These are phyloP conservation scores for Craterocephalus amniculus DNA, from an alignment of 2,797 vertebrate species.

Conservation along the genomic window DNA sequence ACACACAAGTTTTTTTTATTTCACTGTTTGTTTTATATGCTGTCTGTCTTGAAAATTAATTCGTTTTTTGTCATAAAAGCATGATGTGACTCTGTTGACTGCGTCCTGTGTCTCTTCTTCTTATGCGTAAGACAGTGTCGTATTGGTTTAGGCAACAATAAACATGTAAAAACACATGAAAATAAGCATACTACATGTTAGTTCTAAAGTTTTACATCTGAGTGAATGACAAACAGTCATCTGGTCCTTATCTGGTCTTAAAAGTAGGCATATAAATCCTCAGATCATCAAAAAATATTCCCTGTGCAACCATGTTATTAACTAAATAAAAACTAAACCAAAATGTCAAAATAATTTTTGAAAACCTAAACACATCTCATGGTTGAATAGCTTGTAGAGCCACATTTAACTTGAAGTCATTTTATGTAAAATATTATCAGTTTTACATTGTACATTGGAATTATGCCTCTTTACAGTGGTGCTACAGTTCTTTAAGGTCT, in stretches of 20 bases:
- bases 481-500: too few species aligned
- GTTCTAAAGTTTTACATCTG: background rate
- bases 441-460: too few species aligned
- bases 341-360: too few species aligned
- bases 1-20: conserved; percentile 72
- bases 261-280: background rate
- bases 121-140: background rate
- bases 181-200: background rate
- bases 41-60: conserved; percentile 82
- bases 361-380: too few species aligned
- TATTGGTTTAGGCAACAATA: background rate
- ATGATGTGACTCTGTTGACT: conserved; percentile 79
- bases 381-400: too few species aligned
- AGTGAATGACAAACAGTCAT: background rate
- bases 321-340: too few species aligned
- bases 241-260: background rate
- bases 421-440: too few species aligned
- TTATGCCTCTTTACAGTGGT: too few species aligned
- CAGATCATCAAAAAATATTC: background rate
- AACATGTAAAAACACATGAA: background rate
- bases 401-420: too few species aligned
- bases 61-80: conserved; percentile 85
- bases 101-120: conserved; percentile 53
- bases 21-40: conserved; percentile 84
- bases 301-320: too few species aligned